Base-by-base conservation (phyloP, 2,888 invertebrate species). In the Portevinia maculata region DNA sequence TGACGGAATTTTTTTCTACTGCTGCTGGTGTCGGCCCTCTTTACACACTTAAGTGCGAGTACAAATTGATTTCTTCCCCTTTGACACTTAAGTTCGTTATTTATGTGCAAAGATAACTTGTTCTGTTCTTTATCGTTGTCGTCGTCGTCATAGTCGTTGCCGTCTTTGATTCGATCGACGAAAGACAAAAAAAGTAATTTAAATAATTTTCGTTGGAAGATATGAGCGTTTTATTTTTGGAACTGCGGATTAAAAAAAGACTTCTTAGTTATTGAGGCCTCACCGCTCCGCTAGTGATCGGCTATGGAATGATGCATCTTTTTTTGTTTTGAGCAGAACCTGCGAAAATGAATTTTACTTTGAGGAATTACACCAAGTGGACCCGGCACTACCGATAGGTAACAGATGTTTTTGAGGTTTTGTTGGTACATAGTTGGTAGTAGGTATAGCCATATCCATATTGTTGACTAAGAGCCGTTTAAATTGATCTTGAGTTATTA, bases 21-120 rank as follows among this genome's bases (percentile, higher is more conserved):
- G 34, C 30, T 24, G 52, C 15, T 24, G 24, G 17, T 53, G 28
- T 3, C 55, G 34, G 65, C 48, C 32, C 41, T 57, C 41, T 34
- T 64, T 41, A 44, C 30, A 46, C 65, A 69, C 53, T 59, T 21
- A 53, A 79, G 57, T 13, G 32, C 53, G 60, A 71, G 60, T 76
- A 83, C 83, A 83, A 83, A 83, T 83, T 83, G 71, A 83, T 83
- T 83, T 78, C 83, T 78, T 78, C 83, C 83, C 78, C 83, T 83
- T 83, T 83, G 78, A 83, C 83, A 78, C 71, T 78, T 78, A 83
- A 78, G 78, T 73, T 83, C 17, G 71, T 83, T 78, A 83, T 83
- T 83, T 83, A 83, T 83, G 83, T 67, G 60, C 71, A 55, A 75
- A 81, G 81, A 76, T 76, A 76, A 81, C 81, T 70, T 53, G 70